phyloP scores from a whole-genome alignment of 2,888 invertebrate genomes.

The Philonicus albiceps region DNA sequence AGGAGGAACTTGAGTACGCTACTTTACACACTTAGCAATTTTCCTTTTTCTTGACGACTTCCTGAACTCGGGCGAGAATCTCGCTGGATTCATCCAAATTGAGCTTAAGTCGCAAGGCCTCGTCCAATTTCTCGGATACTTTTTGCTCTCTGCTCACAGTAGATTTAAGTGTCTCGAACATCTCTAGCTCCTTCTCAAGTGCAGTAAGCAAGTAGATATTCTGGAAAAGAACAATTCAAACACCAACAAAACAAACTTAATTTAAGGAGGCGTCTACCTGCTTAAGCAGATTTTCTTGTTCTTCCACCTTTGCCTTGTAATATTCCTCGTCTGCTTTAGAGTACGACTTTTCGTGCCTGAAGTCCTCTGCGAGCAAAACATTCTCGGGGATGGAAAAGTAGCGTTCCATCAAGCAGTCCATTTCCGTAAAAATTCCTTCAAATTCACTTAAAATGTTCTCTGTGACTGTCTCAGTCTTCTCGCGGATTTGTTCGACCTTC shows the following conservation, averaged over 20 bases:
- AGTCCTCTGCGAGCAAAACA: constrained; percentile 55
- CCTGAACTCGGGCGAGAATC: neutral
- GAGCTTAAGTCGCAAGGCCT: constrained; percentile 46
- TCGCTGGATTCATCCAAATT: neutral
- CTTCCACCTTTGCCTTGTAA: constrained; percentile 50
- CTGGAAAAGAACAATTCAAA: constrained; percentile 44
- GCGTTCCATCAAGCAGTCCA: constrained; percentile 53
- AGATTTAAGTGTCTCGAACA: constrained; percentile 49
- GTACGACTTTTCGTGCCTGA: constrained; percentile 52
- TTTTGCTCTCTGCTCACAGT: constrained; percentile 50
- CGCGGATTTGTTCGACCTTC: constrained; percentile 43
- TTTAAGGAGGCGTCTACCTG: constrained; percentile 55
- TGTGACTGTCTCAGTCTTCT: constrained; percentile 46
- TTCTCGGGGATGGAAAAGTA: constrained; percentile 56
- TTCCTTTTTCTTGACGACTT: neutral
- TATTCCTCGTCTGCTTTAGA: constrained; percentile 52
- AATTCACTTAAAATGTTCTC: constrained; percentile 52
- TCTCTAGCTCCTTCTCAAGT: constrained; percentile 51
- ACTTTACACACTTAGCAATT: neutral
- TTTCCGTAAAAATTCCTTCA: constrained; percentile 48
- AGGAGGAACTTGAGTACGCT: neutral
- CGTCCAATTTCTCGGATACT: constrained; percentile 49
- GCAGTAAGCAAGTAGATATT: constrained; percentile 51
- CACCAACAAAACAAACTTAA: neutral
- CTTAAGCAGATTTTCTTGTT: constrained; percentile 52